These are phyloP conservation scores for Cyprinella venusta DNA, from an alignment of 2,797 vertebrate genomes.

Conservation along the genomic window DNA sequence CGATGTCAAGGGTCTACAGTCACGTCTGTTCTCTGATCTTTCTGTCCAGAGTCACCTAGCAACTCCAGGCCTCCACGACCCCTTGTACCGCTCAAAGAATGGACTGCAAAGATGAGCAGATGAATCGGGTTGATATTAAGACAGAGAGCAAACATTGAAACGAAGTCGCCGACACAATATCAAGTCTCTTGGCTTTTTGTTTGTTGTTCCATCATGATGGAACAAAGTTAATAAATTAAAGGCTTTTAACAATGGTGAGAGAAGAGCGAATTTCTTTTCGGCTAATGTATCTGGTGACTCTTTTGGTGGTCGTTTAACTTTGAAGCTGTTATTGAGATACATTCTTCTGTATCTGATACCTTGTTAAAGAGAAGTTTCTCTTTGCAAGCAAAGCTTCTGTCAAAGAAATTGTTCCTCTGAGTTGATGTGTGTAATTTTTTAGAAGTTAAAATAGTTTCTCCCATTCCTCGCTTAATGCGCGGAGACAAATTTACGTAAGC, in stretches of 20 bases:
- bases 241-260: background rate
- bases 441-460: constrained; percentile 21
- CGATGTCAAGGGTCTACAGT: constrained; percentile 41
- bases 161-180: background rate
- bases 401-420: background rate
- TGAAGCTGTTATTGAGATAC: background rate
- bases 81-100: constrained; percentile 23
- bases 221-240: constrained; percentile 22
- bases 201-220: constrained; percentile 6
- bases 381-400: background rate
- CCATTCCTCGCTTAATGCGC: background rate
- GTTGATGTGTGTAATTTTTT: constrained; percentile 14
- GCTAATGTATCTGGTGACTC: background rate
- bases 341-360: background rate
- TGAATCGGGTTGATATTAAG: constrained; percentile 11
- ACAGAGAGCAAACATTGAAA: constrained; percentile 14
- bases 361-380: constrained; percentile 21
- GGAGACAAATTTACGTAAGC: constrained; percentile 27
- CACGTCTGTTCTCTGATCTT: constrained; percentile 42
- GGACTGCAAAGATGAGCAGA: constrained; percentile 31
- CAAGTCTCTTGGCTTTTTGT: background rate
- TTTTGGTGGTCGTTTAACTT: background rate
- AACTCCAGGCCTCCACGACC: constrained; percentile 29
- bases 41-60: constrained; percentile 40
- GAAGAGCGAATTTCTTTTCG: background rate